Percentiles rank a stretch among this genome's conserved stretches.
Evolutionary conservation across 1,140 invertebrate species (phyloP).

Genomic region (Musca vetustissima): DNA sequence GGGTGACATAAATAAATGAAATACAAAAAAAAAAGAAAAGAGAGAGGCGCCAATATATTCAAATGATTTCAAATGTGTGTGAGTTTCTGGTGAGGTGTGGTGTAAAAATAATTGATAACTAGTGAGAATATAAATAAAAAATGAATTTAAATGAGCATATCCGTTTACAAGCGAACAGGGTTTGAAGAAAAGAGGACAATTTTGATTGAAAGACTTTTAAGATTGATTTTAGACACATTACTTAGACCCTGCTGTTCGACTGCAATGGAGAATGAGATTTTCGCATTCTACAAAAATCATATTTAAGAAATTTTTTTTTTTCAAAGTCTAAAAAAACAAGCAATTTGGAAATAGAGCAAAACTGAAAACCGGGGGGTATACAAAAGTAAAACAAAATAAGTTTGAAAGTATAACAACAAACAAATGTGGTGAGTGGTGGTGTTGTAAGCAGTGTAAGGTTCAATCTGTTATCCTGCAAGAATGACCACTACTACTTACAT

Average conservation of each 20-base stretch:
- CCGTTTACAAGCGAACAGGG: background rate
- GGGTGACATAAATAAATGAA: too few relatives aligned
- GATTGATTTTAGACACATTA: too few relatives aligned
- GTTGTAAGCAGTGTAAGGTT: conserved; percentile 16
- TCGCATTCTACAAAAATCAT: background rate
- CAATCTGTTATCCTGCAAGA: conserved; percentile 3
- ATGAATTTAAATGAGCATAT: background rate
- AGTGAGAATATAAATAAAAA: background rate
- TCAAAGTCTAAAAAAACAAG: background rate
- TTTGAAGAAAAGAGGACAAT: too few relatives aligned
- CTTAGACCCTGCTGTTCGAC: too few relatives aligned
- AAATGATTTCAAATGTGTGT: too few relatives aligned
- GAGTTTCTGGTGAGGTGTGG: too few relatives aligned
- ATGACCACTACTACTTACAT: conserved; percentile 46
- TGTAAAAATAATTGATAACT: background rate
- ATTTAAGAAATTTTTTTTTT: background rate
- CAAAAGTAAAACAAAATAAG: conserved; percentile 33
- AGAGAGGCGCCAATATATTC: too few relatives aligned
- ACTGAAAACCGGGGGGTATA: conserved; percentile 15
- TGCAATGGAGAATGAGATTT: too few relatives aligned
- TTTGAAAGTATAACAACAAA: conserved; percentile 33
- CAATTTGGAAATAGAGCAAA: background rate
- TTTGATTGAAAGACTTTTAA: too few relatives aligned
- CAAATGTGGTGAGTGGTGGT: too few relatives aligned
- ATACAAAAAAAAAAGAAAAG: too few relatives aligned